Base-by-base conservation (phyloP, 2,888 invertebrate genomes). In the Orthosia gracilis region DNA sequence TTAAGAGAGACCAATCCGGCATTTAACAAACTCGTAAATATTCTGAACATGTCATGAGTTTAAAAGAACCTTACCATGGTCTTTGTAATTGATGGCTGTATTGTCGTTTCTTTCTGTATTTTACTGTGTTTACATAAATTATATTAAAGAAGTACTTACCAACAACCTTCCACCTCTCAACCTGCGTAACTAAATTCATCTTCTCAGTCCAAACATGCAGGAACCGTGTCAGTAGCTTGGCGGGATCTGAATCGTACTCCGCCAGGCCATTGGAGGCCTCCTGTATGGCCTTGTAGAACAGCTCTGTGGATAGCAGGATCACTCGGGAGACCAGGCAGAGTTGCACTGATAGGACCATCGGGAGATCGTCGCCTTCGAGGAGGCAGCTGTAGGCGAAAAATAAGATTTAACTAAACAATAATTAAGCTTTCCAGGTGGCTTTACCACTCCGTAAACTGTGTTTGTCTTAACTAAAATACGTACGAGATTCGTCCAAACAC, bases 151-250 rank as follows among this genome's bases (percentile, higher is more conserved):
- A 59, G 5, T 21, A 26, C 92, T 97, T 93, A 94, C 98, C 98
- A 82, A 98, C 97, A 49, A 99, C 96, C 93, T 99, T 99, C 89
- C 98, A 97, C 92, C 98, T 97, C 89, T 98, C 98, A 13, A 97
- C 97, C 85, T 98, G 98, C 0, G 98, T 97, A 4, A 98, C 97
- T 69, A 97, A 94, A 55, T 98, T 97, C 97, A 99, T 98, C 92
- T 97, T 98, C 80, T 97, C 97, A 12, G 98, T 97, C 98, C 98
- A 99, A 0, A 98, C 97, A 83, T 98, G 97, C 64, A 99, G 93
- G 49, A 99, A 96, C 87, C 97, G 97, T 65, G 97, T 97, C 66
- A 99, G 94, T 69, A 98, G 97, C 74, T 97, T 97, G 74, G 97
- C 97, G 7, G 98, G 97, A 47, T 97, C 97, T 1, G 95, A 94